Base-by-base conservation (phyloP, 2,888 invertebrate genomes). In the Prenolepis imparis region DNA sequence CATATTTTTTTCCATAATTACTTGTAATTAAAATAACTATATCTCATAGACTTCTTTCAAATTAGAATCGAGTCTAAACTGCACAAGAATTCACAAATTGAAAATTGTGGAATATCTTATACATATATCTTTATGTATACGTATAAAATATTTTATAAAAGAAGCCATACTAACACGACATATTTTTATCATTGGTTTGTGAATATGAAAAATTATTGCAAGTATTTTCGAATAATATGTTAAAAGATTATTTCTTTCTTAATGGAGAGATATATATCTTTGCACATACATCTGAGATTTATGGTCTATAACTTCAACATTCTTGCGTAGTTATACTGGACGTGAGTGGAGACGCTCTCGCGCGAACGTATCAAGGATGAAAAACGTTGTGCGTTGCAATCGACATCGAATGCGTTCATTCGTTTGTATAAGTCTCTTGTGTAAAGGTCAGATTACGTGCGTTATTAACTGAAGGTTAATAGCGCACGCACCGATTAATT, bases 361-460 rank as follows among this genome's bases (percentile, higher is more conserved):
- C 44, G 44, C 57, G 63, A 44, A 66, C 44, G 73, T 66, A 68
- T 82, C 24, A 48, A 67, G 84, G 74, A 80, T 84, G 57, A 78
- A 86, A 84, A 88, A 86, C 82, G 59, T 52, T 28, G 77, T 70
- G 75, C 83, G 64, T 80, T 83, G 78, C 80, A 82, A 84, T 84
- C 78, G 59, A 57, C 44, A 73, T 74, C 77, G 39, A 72, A 66
- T 78, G 55, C 28, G 52, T 52, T 59, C 63, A 67, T 73, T 85
- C 85, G 61, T 83, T 88, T 67, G 39, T 68, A 48, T 32, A 36
- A 70, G 12, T 67, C 72, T 67, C 72, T 66, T 52, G 44, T 44
- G 72, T 66, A 83, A 88, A 88, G 84, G 80, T 88, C 83, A 75
- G 55, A 36, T 72, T 36, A 55, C 28, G 48, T 28, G 59, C 48